Conservation (phyloP, 2,888 invertebrate species). For the Drosophila multiciliata region DNA sequence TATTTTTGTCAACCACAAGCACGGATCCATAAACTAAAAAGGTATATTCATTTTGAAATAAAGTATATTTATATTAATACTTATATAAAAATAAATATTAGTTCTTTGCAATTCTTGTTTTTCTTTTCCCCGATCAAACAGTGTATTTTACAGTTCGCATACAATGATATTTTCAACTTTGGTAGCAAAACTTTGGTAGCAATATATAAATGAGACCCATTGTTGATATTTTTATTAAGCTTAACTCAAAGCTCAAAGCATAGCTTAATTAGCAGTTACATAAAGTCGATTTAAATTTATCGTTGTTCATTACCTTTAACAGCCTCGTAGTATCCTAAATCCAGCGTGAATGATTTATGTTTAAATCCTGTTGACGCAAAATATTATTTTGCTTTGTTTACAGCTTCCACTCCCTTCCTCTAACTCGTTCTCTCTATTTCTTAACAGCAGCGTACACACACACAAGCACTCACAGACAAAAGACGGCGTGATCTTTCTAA, state of each 20-base stretch:
- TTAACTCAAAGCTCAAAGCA: background rate
- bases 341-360: slow-evolving; percentile 84
- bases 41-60: too few relatives aligned
- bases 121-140: background rate
- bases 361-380: slow-evolving; percentile 53
- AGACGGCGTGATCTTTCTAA: slow-evolving; percentile 53
- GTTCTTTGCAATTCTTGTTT: background rate
- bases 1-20: background rate
- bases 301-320: slow-evolving; percentile 82
- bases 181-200: slow-evolving; percentile 12
- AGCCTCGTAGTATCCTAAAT: slow-evolving; percentile 86
- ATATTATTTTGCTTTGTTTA: slow-evolving; percentile 47
- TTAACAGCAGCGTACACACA: slow-evolving; percentile 27
- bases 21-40: too few relatives aligned
- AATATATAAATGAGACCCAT: slow-evolving; percentile 27
- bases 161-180: slow-evolving; percentile 3
- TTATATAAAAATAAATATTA: too few relatives aligned
- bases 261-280: slow-evolving; percentile 18
- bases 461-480: slow-evolving; percentile 17
- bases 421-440: background rate
- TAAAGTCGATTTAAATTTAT: slow-evolving; percentile 10
- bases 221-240: slow-evolving; percentile 25
- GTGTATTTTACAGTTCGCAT: background rate
- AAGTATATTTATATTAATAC: too few relatives aligned
- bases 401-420: slow-evolving; percentile 30